phyloP scores from a whole-genome alignment of 2,113 vertebrate genomes.

The Larimichthys polyactis region DNA sequence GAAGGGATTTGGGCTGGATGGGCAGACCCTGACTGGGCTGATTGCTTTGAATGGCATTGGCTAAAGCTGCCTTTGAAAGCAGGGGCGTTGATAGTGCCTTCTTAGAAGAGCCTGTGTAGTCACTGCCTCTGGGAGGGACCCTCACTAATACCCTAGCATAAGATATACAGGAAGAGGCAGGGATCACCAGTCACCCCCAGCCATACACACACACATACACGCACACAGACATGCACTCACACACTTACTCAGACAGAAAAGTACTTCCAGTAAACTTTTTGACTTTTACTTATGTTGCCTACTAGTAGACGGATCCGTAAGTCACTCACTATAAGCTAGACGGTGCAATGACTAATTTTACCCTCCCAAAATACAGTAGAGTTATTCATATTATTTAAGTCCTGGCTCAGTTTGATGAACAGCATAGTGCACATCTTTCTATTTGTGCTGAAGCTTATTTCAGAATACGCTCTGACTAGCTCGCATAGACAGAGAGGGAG shows the following conservation, averaged over 20 bases:
- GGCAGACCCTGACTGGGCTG: slow-evolving; percentile 82
- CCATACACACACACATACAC: slow-evolving; percentile 60
- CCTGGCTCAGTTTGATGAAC: slow-evolving; percentile 41
- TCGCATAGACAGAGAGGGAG: slow-evolving; percentile 44
- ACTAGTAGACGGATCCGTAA: slow-evolving; percentile 44
- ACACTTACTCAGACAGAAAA: slow-evolving; percentile 64
- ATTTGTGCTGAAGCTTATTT: slow-evolving; percentile 27
- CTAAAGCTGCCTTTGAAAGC: slow-evolving; percentile 84
- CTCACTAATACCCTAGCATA: slow-evolving; percentile 80
- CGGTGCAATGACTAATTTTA: slow-evolving; percentile 30
- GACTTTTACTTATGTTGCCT: slow-evolving; percentile 53
- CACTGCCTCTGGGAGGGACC: slow-evolving; percentile 82
- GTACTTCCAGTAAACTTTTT: slow-evolving; percentile 75
- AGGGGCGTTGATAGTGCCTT: slow-evolving; percentile 80
- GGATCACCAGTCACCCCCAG: slow-evolving; percentile 81
- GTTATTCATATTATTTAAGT: slow-evolving; percentile 40
- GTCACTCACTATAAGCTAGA: slow-evolving; percentile 28
- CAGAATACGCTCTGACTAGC: slow-evolving; percentile 31
- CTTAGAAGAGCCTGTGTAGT: slow-evolving; percentile 79
- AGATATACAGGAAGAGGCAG: slow-evolving; percentile 79
- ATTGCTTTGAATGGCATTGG: slow-evolving; percentile 84
- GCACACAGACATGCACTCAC: slow-evolving; percentile 53
- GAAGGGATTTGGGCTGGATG: slow-evolving; percentile 87
- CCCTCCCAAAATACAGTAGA: slow-evolving; percentile 7
- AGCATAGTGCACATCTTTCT: slow-evolving; percentile 24